These are phyloP conservation scores for Copidosoma aretas DNA, from an alignment of 2,888 invertebrate species.

Conservation along the genomic window DNA sequence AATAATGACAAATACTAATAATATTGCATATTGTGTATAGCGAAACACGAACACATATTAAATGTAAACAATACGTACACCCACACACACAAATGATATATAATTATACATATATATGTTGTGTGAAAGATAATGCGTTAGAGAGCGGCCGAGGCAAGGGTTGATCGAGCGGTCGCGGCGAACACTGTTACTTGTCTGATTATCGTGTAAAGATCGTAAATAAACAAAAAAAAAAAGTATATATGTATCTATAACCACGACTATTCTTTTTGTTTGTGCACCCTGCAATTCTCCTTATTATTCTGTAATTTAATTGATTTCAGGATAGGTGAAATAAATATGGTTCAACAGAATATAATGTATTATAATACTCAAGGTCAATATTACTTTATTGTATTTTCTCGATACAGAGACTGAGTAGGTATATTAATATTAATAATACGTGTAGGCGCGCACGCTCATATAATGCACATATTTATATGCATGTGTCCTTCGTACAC, in stretches of 20 bases:
- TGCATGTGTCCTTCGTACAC: conserved; percentile 20
- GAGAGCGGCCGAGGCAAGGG: conserved; percentile 27
- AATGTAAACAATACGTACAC: neutral
- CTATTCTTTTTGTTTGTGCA: conserved; percentile 15
- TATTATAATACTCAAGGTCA: conserved; percentile 4
- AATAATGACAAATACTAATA: too few relatives aligned
- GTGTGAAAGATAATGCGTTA: neutral
- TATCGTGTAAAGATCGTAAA: conserved; percentile 59
- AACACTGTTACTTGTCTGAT: conserved; percentile 60
- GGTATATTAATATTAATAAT: conserved; percentile 51
- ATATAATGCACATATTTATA: conserved; percentile 10
- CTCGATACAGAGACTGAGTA: conserved; percentile 56
- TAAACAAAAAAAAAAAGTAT: conserved; percentile 52
- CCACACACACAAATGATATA: neutral
- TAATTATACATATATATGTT: neutral
- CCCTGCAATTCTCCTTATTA: neutral
- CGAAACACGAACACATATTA: neutral
- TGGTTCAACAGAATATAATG: too few relatives aligned
- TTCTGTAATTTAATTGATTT: too few relatives aligned
- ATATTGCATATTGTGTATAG: too few relatives aligned
- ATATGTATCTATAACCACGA: conserved; percentile 42
- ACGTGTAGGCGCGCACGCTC: conserved; percentile 44
- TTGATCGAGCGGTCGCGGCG: conserved; percentile 38
- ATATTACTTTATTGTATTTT: conserved; percentile 56
- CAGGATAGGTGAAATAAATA: neutral